Evolutionary conservation across 37 sponge, comb jelly and placozoan species (phyloP), one percentile per base, ranked within the genome.

Genomic region (Geodia barretti): DNA sequence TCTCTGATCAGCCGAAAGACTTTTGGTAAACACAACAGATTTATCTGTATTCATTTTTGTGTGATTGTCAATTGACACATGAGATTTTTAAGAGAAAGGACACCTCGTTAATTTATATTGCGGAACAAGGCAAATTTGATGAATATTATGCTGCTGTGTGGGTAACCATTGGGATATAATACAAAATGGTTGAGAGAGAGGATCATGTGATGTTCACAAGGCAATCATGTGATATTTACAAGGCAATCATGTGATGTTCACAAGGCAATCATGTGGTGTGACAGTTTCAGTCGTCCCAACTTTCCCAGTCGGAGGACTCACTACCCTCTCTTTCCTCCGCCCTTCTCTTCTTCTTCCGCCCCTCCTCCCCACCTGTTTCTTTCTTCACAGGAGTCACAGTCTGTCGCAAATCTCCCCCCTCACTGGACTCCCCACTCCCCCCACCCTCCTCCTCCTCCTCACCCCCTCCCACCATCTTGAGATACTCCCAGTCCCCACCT

Each of bases 301-400:
- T 75, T 69, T 86, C 87, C 87, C 87, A 86, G 67, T 86, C 87
- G 3, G 85, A 85, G 40, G 58, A 66, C 29, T 34, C 47, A 47
- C 54, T 47, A 14, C 11, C 7, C 7, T 47, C 54, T 47, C 14
- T 47, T 47, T 47, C 54, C 54, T 47, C 54, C 14, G 11, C 54
- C 14, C 14, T 47, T 17, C 11, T 14, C 54, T 47, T 14, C 14
- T 47, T 47, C 54, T 47, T 47, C 19, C 66, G 43, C 41, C 60
- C 83, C 2, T 35, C 60, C 8, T 36, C 71, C 23, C 76, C 74
- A 33, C 32, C 76, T 59, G 26, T 40, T 74, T 74, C 60, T n/a
- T n/a, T n/a, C n/a, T n/a, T n/a, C n/a, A n/a, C n/a, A n/a, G n/a
- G n/a, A n/a, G n/a, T n/a, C n/a, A n/a, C n/a, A n/a, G n/a, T n/a